Conservation (phyloP, 2,888 invertebrate genomes). For the Hymenopus coronatus region DNA sequence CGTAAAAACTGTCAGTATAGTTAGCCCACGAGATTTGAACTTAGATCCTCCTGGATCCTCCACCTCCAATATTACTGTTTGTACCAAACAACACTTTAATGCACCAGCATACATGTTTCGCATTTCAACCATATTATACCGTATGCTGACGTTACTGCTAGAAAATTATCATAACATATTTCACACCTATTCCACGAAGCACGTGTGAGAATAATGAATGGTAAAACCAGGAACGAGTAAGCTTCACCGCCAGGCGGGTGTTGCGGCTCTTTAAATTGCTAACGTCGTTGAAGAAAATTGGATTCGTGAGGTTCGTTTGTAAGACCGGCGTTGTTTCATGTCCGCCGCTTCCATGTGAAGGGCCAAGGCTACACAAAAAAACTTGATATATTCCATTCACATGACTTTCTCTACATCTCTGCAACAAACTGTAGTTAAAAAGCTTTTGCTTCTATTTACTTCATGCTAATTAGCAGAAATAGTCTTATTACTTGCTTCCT, state of each 20-base stretch:
- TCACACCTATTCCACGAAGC: neutral
- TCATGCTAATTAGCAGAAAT: too few relatives aligned
- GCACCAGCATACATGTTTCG: too few relatives aligned
- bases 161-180: conserved; percentile 1
- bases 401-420: too few relatives aligned
- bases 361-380: conserved; percentile 7
- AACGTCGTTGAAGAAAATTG: conserved; percentile 17
- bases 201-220: neutral
- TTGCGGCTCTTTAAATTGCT: neutral
- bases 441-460: too few relatives aligned
- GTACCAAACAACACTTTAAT: too few relatives aligned
- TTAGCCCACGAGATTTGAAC: too few relatives aligned
- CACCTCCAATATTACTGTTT: too few relatives aligned
- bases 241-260: neutral
- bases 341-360: neutral
- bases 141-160: neutral
- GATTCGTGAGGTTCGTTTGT: conserved; percentile 9
- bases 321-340: neutral
- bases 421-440: too few relatives aligned
- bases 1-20: too few relatives aligned
- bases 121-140: neutral
- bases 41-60: too few relatives aligned
- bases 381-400: too few relatives aligned
- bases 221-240: neutral
- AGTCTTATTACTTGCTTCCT: too few relatives aligned